Evolutionary conservation across 2,797 vertebrate genomes (phyloP).

Genomic region (Tapera naevia): DNA sequence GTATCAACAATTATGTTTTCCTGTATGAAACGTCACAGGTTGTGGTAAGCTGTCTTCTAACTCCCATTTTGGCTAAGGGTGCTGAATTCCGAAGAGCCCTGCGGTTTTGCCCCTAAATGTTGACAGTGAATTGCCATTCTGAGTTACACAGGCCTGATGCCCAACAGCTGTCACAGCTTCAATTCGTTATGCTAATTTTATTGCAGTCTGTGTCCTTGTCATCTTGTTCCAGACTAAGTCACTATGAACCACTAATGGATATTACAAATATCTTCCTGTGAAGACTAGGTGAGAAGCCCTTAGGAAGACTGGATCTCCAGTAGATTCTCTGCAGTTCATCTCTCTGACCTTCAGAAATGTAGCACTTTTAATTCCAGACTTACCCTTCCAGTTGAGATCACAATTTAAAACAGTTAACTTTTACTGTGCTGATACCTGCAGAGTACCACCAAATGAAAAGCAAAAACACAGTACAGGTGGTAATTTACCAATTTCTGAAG

Average conservation of each 20-base stretch:
- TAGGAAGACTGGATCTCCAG: not conserved
- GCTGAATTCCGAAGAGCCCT: not conserved
- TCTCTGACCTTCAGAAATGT: not conserved
- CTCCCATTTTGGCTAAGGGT: not conserved
- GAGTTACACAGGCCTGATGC: not conserved
- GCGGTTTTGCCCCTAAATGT: not conserved
- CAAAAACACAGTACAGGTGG: not conserved
- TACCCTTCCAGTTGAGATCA: not conserved
- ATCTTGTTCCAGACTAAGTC: not conserved
- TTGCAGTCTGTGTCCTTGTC: constrained; percentile 21
- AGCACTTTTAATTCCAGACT: not conserved
- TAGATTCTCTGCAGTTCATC: not conserved
- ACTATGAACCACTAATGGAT: constrained; percentile 25
- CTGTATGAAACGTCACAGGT: not conserved
- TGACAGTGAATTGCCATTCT: not conserved
- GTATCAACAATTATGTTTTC: not conserved
- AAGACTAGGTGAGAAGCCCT: not conserved
- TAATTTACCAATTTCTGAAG: not conserved
- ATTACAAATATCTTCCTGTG: not conserved
- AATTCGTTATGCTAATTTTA: constrained; percentile 49
- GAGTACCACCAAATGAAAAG: not conserved
- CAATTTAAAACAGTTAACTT: not conserved
- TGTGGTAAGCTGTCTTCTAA: not conserved
- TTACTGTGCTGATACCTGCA: not conserved
- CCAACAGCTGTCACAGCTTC: constrained; percentile 23